Base-by-base conservation (phyloP, 2,113 vertebrate genomes). In the Chlorodrepanis virens region DNA sequence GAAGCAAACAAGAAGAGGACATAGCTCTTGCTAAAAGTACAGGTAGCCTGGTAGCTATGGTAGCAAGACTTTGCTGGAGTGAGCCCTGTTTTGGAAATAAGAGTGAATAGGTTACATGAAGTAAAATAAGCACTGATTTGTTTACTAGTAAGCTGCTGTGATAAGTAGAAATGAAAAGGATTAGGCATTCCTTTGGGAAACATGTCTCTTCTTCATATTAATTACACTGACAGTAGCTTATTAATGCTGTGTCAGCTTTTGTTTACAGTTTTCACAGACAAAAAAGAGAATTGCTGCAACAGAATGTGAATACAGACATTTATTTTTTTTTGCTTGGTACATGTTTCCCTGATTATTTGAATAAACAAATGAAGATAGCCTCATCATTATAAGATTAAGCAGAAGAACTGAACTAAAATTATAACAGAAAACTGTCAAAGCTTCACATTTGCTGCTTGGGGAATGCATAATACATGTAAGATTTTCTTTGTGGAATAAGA, bases 191-290 rank as follows among this genome's bases (percentile, higher is more conserved):
- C 75, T 90, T 74, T 77, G 56, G 75, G 93, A 89, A 93, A 77
- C 0, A 0, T 57, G 33, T 61, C 42, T 77, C 65, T 61, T 79
- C 61, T 91, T 95, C 50, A 37, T 68, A 86, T 80, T 93, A 95
- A 90, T 93, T 88, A 63, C 29, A 33, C n/a, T 67, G 57, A 59
- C 63, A 63, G 42, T 47, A 85, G 11, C 35, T 88, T 94, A 88
- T 93, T 93, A 93, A 77, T 86, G 91, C 67, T 70, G 63, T 92
- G 82, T 92, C 92, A 96, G 79, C 59, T 64, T 93, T 83, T 74
- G 68, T 67, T 93, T 95, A 77, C 54, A 79, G 16, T 54, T 85
- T 87, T 85, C 27, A 59, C 8, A 40, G 35, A 45, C 64, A 75
- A 74, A 80, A 74, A 70, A 83, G 5, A 84, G 6, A 87, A 54